Conservation (phyloP, 2,797 vertebrate species). For the Muraenolepis orangiensis region DNA sequence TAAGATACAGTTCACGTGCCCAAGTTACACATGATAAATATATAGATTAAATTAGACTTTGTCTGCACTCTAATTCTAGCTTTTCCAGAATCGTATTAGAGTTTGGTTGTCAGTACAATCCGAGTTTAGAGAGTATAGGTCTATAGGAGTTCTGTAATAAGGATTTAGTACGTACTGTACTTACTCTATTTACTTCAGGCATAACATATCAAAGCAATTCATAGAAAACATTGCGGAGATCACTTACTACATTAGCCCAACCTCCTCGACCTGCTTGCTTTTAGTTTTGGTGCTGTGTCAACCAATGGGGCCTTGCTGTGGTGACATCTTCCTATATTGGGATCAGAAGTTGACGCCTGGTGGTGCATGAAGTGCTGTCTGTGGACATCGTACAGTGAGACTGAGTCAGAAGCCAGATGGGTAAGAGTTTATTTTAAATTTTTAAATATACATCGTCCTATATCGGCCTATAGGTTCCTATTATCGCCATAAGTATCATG, state of each 20-base stretch:
- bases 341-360: conserved; percentile 57
- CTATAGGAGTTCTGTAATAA: background rate
- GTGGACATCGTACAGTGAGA: conserved; percentile 28
- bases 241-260: conserved; percentile 33
- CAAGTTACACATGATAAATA: background rate
- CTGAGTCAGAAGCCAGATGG: conserved; percentile 60
- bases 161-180: too few relatives aligned
- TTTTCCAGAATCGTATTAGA: too few relatives aligned
- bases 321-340: conserved; percentile 63
- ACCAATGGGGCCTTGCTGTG: conserved; percentile 66
- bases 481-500: background rate
- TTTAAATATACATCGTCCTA: background rate
- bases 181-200: too few relatives aligned
- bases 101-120: background rate
- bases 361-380: conserved; percentile 39
- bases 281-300: conserved; percentile 21
- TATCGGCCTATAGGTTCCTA: background rate
- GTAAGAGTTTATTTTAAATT: conserved; percentile 48
- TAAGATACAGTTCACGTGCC: background rate
- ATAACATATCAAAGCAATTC: background rate
- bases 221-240: background rate
- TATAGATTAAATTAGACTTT: too few relatives aligned
- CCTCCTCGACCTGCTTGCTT: conserved; percentile 61
- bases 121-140: background rate
- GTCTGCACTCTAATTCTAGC: too few relatives aligned